Evolutionary conservation across 2,797 vertebrate species (phyloP).

Genomic region (Pseudochromis fuscus): DNA sequence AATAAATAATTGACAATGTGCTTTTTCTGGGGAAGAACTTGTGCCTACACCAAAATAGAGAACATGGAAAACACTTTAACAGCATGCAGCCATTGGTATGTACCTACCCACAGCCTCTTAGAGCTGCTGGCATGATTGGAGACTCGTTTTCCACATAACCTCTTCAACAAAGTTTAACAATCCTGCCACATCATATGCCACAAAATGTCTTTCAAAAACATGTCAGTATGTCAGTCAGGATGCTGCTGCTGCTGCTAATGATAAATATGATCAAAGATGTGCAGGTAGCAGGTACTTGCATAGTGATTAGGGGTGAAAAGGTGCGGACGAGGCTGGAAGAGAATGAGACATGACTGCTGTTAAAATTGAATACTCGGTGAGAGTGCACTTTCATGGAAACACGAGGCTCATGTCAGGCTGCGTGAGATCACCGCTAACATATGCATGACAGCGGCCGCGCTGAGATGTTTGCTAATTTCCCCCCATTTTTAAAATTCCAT

Average conservation of each 20-base stretch:
- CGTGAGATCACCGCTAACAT: slow-evolving; percentile 77
- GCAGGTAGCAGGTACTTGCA: slow-evolving; percentile 29
- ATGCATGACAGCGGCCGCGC: slow-evolving; percentile 80
- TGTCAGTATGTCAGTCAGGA: not conserved
- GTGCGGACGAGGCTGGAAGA: slow-evolving; percentile 52
- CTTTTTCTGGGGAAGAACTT: not conserved
- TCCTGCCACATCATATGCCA: slow-evolving; percentile 6
- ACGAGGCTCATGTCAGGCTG: slow-evolving; percentile 73
- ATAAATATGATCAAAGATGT: slow-evolving; percentile 47
- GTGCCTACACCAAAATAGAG: not conserved
- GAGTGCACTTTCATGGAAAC: slow-evolving; percentile 73
- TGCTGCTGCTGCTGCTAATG: slow-evolving; percentile 7
- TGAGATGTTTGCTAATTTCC: slow-evolving; percentile 85
- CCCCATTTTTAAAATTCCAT: slow-evolving; percentile 84
- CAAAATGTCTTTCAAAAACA: not conserved
- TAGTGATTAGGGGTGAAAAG: slow-evolving; percentile 58
- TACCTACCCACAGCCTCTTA: too few relatives aligned
- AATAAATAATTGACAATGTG: not conserved
- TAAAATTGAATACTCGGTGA: slow-evolving; percentile 72
- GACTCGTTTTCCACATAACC: not conserved
- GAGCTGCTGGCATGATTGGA: not conserved
- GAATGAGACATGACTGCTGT: slow-evolving; percentile 75
- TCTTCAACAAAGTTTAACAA: not conserved
- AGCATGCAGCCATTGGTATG: not conserved
- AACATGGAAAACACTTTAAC: not conserved